Conservation (phyloP, 2,888 invertebrate genomes). For the Bugula neritina region DNA sequence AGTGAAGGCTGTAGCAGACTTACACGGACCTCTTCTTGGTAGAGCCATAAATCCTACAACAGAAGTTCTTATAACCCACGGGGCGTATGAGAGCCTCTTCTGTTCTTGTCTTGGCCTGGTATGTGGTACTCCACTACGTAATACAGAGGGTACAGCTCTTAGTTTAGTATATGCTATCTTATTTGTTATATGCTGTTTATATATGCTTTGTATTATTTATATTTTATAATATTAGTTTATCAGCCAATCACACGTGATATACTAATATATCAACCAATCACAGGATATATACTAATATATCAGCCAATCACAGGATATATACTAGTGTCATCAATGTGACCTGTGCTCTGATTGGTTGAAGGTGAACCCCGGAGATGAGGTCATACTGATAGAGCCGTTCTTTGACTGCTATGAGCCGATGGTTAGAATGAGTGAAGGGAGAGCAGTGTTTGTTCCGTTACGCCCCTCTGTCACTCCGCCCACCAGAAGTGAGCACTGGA, state of each 20-base stretch:
- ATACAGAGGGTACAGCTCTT: no score
- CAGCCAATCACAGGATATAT: no score
- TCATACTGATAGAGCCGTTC: slow-evolving; percentile 94
- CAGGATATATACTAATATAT: no score
- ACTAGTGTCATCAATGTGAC: no score
- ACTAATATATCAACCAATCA: no score
- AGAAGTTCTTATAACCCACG: slow-evolving; percentile 81
- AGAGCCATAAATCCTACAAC: slow-evolving; percentile 73
- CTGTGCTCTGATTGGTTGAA: no score
- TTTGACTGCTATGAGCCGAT: slow-evolving; percentile 97
- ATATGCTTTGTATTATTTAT: no score
- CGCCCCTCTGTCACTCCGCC: slow-evolving; percentile 59
- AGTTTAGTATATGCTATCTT: no score
- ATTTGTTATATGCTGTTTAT: no score
- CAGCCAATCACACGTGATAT: no score
- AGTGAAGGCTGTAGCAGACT: slow-evolving; percentile 72
- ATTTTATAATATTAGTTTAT: no score
- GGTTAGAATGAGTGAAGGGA: slow-evolving; percentile 80
- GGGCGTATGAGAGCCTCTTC: slow-evolving; percentile 91
- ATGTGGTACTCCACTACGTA: not conserved
- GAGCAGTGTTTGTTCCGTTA: slow-evolving; percentile 78
- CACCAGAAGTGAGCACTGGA: slow-evolving; percentile 74
- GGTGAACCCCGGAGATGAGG: slow-evolving; percentile 71
- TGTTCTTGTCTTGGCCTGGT: slow-evolving; percentile 75
- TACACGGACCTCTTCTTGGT: slow-evolving; percentile 74